Percentiles rank a stretch among this genome's conserved stretches.
phyloP scores from a whole-genome alignment of 1,140 invertebrate species.

The Listronotus oregonensis region DNA sequence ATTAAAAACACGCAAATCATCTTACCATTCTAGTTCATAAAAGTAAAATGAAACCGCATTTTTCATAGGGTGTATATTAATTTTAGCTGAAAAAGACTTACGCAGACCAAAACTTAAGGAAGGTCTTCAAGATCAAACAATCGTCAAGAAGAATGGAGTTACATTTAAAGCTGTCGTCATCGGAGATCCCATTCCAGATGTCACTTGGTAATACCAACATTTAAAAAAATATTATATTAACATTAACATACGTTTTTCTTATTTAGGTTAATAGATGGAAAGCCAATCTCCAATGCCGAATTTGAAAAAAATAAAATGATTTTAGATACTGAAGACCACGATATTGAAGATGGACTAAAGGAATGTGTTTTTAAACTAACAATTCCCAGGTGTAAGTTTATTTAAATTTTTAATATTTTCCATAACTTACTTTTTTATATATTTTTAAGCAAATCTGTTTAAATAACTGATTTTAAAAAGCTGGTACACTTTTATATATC shows the following conservation, averaged over 20 bases:
- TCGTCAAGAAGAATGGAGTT: constrained; percentile 71
- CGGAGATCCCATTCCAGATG: constrained; percentile 75
- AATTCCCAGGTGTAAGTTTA: constrained; percentile 64
- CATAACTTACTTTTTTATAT: too few species aligned
- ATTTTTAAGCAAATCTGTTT: too few species aligned
- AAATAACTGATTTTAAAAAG: too few species aligned
- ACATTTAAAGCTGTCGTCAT: constrained; percentile 77
- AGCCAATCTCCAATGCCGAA: constrained; percentile 57
- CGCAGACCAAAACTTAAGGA: constrained; percentile 76
- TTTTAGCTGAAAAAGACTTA: constrained; percentile 71
- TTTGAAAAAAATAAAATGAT: constrained; percentile 56
- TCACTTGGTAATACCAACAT: constrained; percentile 59
- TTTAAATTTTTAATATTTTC: too few species aligned
- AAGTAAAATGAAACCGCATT: too few species aligned
- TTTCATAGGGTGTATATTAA: constrained; percentile 14
- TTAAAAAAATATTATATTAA: neutral
- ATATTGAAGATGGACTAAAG: constrained; percentile 73
- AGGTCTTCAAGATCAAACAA: constrained; percentile 67
- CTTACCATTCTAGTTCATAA: too few species aligned
- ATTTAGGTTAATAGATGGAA: constrained; percentile 59
- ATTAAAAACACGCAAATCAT: too few species aligned
- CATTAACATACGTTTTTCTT: neutral
- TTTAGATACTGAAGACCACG: constrained; percentile 63
- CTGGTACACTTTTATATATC: too few species aligned
- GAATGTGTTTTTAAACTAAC: constrained; percentile 74